Base-by-base conservation (phyloP, 2,888 invertebrate genomes). In the Aspidiotus rigidus region DNA sequence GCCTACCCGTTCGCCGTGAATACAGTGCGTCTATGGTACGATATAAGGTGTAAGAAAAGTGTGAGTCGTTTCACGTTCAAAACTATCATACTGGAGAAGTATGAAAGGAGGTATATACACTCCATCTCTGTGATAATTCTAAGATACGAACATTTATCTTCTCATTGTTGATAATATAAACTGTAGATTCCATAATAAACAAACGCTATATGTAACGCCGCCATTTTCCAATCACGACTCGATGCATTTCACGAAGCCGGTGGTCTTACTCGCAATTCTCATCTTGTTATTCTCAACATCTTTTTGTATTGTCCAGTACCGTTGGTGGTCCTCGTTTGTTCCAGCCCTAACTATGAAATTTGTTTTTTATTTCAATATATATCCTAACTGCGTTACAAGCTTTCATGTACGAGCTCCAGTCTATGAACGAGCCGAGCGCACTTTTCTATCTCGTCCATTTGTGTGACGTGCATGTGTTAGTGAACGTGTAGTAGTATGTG, bases 161-260 rank as follows among this genome's bases (percentile, higher is more conserved):
- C 67, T 67, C 60, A 59, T 67, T 40, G 67, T 60, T 67, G 67
- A 67, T 67, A 67, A 67, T 67, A 60, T 67, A 67, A 67, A 67
- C 60, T 67, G 67, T 67, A 67, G 67, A 67, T 57, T 66, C 59
- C 44, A 60, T 67, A 67, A 67, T 67, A 67, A 11, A 49, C 44
- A 15, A 67, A 67, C 67, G 67, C 60, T 67, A 59, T 67, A 59
- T 67, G 67, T 67, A 67, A 67, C 67, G 62, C 62, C 69, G 69
- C 69, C 69, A 69, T 69, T 69, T 69, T 69, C 57, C 42, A 63
- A 69, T 69, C 69, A 69, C 69, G 69, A 69, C 69, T 69, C 44
- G 62, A 49, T 67, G 60, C 67, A 67, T 67, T 28, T 59, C 28
- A 59, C 67, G n/a, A 67, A 56, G 69, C 69, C 62, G 69, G 69